Evolutionary conservation across 2,888 invertebrate species (phyloP).

Genomic region (Brachylomia viminalis): DNA sequence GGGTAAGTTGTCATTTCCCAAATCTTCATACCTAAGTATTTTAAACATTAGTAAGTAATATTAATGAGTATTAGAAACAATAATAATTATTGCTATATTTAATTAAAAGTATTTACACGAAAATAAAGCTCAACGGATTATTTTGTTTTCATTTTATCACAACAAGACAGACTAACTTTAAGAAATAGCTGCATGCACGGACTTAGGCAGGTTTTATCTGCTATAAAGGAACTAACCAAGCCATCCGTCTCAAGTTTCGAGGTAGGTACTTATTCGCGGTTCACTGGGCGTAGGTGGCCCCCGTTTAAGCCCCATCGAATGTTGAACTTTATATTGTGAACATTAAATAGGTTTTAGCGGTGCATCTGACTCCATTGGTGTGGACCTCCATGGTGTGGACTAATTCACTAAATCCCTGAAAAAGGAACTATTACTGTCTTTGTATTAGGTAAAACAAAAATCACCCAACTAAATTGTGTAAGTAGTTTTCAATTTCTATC

Average conservation of each 20-base stretch:
- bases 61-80: no score
- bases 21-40: no score
- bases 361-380: not conserved
- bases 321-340: slow-evolving; percentile 14
- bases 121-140: not conserved
- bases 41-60: no score
- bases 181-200: slow-evolving; percentile 14
- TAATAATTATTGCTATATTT: no score
- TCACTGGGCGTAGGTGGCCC: not conserved
- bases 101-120: not conserved
- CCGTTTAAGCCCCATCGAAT: not conserved
- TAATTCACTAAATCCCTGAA: not conserved
- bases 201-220: not conserved
- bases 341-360: not conserved
- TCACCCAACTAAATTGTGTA: not conserved
- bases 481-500: not conserved
- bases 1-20: no score
- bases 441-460: not conserved
- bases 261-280: slow-evolving; percentile 25
- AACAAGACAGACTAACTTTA: not conserved
- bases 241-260: slow-evolving; percentile 10
- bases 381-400: not conserved
- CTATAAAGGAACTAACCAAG: slow-evolving; percentile 10
- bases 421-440: not conserved
- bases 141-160: not conserved